phyloP scores from a whole-genome alignment of 2,797 vertebrate genomes.

The Pseudochaenichthys georgianus region DNA sequence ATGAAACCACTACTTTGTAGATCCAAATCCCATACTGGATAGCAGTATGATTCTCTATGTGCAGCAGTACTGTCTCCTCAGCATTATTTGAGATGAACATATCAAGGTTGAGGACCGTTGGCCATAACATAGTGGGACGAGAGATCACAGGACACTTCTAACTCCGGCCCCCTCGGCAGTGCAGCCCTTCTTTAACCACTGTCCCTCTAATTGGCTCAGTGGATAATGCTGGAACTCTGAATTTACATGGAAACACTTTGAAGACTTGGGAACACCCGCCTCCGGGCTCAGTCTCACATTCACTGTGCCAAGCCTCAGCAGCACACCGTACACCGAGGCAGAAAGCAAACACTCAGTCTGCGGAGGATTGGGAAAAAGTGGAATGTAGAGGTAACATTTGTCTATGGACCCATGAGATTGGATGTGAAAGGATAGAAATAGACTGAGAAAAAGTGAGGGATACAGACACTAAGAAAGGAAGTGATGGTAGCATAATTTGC shows the following conservation, averaged over 20 bases:
- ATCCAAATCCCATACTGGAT: conserved; percentile 12
- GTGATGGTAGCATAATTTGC: background rate
- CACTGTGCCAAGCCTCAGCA: conserved; percentile 22
- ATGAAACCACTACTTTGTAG: conserved; percentile 1
- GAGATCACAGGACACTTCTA: conserved; percentile 58
- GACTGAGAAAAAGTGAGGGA: conserved; percentile 4
- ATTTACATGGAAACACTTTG: conserved; percentile 71
- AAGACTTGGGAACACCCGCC: conserved; percentile 54
- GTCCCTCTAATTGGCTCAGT: conserved; percentile 66
- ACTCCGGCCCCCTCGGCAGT: conserved; percentile 43
- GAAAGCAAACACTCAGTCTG: conserved; percentile 59
- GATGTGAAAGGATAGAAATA: conserved; percentile 42
- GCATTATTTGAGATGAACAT: conserved; percentile 26
- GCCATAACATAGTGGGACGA: conserved; percentile 35
- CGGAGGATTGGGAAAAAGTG: conserved; percentile 40
- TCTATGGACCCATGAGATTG: conserved; percentile 56
- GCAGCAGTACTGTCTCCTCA: background rate
- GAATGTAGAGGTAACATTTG: conserved; percentile 58
- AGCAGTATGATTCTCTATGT: background rate
- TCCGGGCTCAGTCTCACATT: conserved; percentile 47
- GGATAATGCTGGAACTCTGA: conserved; percentile 54
- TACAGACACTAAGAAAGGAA: background rate
- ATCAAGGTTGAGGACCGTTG: conserved; percentile 27
- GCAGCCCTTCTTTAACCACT: conserved; percentile 35
- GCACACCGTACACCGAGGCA: conserved; percentile 22